These are phyloP conservation scores for Eupithecia inturbata DNA, from an alignment of 2,888 invertebrate genomes.

Conservation along the genomic window DNA sequence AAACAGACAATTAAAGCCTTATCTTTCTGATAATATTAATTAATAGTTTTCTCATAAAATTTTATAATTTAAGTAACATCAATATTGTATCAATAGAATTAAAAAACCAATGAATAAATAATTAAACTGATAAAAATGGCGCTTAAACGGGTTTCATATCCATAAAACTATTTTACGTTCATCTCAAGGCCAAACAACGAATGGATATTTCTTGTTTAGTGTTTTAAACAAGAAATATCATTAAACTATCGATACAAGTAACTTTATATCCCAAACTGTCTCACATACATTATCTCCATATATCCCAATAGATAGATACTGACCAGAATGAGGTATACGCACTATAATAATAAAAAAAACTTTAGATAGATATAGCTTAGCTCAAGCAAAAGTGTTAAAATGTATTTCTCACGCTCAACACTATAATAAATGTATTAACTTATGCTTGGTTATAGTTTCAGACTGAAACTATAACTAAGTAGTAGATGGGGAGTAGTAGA, in stretches of 20 bases:
- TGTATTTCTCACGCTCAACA: not conserved
- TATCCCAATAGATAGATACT: not conserved
- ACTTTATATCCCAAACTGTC: not conserved
- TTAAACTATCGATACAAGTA: conserved; percentile 8
- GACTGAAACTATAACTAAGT: no score
- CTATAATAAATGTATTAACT: not conserved
- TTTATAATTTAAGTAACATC: conserved; percentile 9
- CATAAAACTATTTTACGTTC: conserved; percentile 26
- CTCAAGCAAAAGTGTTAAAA: not conserved
- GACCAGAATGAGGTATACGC: no score
- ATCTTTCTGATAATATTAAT: no score
- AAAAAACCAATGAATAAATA: conserved; percentile 24
- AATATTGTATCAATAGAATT: conserved; percentile 15
- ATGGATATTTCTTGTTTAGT: conserved; percentile 24
- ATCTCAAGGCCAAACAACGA: conserved; percentile 30
- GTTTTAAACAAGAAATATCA: conserved; percentile 6
- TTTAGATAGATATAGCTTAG: not conserved
- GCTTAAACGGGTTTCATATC: conserved; percentile 20
- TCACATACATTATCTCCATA: not conserved
- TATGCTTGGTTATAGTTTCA: not conserved
- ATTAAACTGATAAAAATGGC: conserved; percentile 16
- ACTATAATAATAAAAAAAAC: no score
- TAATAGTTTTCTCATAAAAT: not conserved
- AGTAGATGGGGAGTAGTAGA: no score
- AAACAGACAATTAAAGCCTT: not conserved